Evolutionary conservation across 2,797 vertebrate species (phyloP).

Genomic region (Gallinago stenura): DNA sequence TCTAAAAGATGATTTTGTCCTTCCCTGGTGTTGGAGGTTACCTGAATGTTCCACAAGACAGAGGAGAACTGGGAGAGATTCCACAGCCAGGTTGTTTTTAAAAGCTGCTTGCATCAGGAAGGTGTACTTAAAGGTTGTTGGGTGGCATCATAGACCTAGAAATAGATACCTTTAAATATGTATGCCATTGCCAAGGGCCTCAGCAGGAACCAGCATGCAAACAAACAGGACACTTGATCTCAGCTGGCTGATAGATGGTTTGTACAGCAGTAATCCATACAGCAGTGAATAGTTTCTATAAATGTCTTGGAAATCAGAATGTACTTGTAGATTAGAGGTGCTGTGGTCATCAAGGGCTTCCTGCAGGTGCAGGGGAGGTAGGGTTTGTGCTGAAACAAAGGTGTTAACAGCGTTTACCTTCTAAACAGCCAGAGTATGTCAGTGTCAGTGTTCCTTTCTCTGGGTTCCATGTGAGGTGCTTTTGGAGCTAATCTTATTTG

Average conservation of each 20-base stretch:
- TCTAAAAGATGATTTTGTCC: background rate
- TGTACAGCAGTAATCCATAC: background rate
- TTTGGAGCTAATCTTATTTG: background rate
- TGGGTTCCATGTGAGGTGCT: background rate
- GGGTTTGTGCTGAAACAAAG: background rate
- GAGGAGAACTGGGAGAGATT: background rate
- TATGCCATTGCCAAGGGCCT: background rate
- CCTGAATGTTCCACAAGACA: background rate
- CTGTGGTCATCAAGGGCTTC: background rate
- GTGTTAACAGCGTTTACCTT: background rate
- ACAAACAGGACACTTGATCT: background rate
- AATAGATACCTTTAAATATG: background rate
- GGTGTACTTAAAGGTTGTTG: background rate
- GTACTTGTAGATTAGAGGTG: background rate
- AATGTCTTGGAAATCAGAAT: background rate
- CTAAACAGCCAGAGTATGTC: background rate
- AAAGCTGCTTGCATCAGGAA: background rate
- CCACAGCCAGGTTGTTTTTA: background rate
- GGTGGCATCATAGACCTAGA: background rate
- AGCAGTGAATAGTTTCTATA: background rate
- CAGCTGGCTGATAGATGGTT: background rate
- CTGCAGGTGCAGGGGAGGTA: background rate
- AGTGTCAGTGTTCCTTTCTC: background rate
- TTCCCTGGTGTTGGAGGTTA: background rate
- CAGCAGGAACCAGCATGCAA: background rate